Evolutionary conservation across 2,113 vertebrate genomes (phyloP).

Genomic region (Ceyx margarethae): DNA sequence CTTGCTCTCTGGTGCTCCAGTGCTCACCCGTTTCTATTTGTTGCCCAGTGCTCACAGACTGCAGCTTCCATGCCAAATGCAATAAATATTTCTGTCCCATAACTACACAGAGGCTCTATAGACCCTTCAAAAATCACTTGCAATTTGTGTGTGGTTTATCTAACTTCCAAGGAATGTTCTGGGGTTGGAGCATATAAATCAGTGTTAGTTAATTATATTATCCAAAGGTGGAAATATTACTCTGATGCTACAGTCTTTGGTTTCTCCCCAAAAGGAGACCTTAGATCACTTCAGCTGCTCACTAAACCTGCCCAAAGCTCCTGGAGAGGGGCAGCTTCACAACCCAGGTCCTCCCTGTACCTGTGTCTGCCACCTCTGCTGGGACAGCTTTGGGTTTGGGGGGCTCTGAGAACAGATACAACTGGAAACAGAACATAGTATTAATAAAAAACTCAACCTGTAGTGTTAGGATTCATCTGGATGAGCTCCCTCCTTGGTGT

Average conservation of each 20-base stretch:
- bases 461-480: not conserved
- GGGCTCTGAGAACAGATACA: not conserved
- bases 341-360: not conserved
- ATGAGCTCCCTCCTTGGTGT: not conserved
- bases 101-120: not conserved
- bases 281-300: not conserved
- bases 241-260: not conserved
- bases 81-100: conserved; percentile 47
- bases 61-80: conserved; percentile 27
- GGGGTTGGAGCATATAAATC: conserved; percentile 24
- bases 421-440: not conserved
- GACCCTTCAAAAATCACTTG: conserved; percentile 21
- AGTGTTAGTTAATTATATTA: not conserved
- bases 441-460: not conserved
- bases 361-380: accelerated
- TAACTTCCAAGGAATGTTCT: conserved; percentile 33
- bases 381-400: not conserved
- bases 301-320: not conserved
- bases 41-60: conserved; percentile 6
- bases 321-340: not conserved
- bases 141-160: conserved; percentile 41
- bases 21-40: conserved; percentile 21
- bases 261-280: not conserved
- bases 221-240: not conserved
- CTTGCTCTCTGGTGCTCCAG: conserved; percentile 33